Conservation (phyloP, 2,888 invertebrate species). For the Clepsis dumicolana region DNA sequence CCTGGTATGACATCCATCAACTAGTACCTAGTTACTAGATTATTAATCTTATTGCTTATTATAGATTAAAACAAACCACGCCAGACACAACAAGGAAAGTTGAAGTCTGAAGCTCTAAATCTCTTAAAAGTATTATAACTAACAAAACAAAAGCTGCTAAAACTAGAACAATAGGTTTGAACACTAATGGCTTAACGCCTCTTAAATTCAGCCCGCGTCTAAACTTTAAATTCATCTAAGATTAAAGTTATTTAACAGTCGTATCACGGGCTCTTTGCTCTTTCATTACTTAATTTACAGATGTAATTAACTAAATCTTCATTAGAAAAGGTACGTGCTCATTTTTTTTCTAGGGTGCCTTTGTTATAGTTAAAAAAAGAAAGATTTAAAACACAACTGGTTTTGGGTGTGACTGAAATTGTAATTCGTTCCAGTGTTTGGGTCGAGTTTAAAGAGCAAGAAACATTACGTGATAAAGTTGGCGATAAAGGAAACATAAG, state of each 20-base stretch:
- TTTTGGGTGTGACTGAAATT: constrained; percentile 44
- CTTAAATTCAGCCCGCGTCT: constrained; percentile 39
- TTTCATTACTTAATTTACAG: constrained; percentile 60
- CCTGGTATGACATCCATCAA: no score
- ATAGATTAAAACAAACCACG: neutral
- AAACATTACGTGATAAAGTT: neutral
- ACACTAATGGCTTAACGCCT: constrained; percentile 17
- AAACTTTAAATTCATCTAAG: constrained; percentile 43
- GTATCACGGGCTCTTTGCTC: constrained; percentile 53
- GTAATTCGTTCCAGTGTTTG: constrained; percentile 34
- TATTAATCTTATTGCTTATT: neutral
- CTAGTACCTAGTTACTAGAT: neutral
- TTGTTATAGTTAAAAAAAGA: constrained; percentile 44
- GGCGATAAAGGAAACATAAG: neutral
- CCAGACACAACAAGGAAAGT: neutral
- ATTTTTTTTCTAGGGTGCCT: constrained; percentile 46
- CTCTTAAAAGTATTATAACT: neutral
- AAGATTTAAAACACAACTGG: constrained; percentile 44
- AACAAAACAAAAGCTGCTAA: neutral
- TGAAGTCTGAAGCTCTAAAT: neutral
- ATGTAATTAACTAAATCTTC: constrained; percentile 59
- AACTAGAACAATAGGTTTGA: constrained; percentile 14
- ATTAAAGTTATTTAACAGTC: constrained; percentile 47
- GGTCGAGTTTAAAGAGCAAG: constrained; percentile 13
- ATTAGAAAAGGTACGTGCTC: constrained; percentile 50